These are phyloP conservation scores for Aplidium turbinatum DNA, from an alignment of 23 tunicate genomes.

Conservation along the genomic window DNA sequence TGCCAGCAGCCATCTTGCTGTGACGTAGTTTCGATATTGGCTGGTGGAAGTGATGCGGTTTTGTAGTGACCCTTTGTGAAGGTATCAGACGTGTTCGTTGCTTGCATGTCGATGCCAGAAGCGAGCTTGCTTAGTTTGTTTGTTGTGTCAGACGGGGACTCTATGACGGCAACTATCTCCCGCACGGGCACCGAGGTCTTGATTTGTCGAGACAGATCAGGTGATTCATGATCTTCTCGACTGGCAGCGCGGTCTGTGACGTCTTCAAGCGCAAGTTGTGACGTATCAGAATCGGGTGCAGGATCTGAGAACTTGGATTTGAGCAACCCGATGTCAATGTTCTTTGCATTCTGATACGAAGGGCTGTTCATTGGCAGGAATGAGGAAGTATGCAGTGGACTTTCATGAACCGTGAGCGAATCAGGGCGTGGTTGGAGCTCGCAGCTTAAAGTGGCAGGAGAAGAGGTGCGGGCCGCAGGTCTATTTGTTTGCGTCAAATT, in stretches of 20 bases:
- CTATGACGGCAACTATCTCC: slow-evolving; percentile 46
- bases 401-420: neutral
- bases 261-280: neutral
- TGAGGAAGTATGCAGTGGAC: neutral
- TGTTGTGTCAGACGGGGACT: slow-evolving; percentile 28
- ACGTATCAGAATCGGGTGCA: neutral
- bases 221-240: neutral
- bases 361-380: slow-evolving; percentile 31
- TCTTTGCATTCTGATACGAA: slow-evolving; percentile 31
- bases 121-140: neutral
- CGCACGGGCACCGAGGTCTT: slow-evolving; percentile 45
- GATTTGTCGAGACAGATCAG: neutral
- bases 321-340: slow-evolving; percentile 21
- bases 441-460: slow-evolving; percentile 25
- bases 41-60: slow-evolving; percentile 45
- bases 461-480: slow-evolving; percentile 20
- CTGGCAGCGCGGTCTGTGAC: neutral
- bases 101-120: slow-evolving; percentile 1
- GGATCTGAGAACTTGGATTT: slow-evolving; percentile 29
- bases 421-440: slow-evolving; percentile 7
- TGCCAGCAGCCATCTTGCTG: too few relatives aligned
- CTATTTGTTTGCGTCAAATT: too few relatives aligned
- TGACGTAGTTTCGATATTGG: neutral
- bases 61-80: slow-evolving; percentile 64
- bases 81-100: neutral